Evolutionary conservation across 2,888 invertebrate species (phyloP).

Genomic region (Aspidapion aeneum): DNA sequence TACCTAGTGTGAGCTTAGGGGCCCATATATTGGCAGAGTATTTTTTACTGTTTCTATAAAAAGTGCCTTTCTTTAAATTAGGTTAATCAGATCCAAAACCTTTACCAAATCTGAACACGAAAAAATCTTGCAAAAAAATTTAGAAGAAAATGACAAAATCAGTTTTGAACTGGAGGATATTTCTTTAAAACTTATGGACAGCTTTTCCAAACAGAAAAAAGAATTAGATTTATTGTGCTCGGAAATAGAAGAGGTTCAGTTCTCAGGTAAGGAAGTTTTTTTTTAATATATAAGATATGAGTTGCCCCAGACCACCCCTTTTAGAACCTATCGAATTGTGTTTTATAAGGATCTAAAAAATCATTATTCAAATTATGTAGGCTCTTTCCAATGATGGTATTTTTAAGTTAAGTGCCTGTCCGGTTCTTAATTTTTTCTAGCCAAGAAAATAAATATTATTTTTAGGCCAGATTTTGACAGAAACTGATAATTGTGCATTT

Average conservation of each 20-base stretch:
- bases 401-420: no score
- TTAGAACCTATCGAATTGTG: no score
- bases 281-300: no score
- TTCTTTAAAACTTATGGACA: constrained; percentile 66
- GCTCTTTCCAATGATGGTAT: no score
- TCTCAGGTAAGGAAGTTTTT: no score
- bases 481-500: constrained; percentile 61
- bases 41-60: neutral
- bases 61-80: neutral
- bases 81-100: constrained; percentile 55
- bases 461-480: constrained; percentile 43
- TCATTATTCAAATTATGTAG: no score
- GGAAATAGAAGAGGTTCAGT: constrained; percentile 63
- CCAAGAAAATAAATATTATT: no score
- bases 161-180: constrained; percentile 75
- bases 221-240: constrained; percentile 63
- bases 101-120: constrained; percentile 66
- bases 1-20: no score
- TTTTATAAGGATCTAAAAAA: no score
- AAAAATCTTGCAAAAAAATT: constrained; percentile 51
- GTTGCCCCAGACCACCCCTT: no score
- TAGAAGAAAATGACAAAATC: constrained; percentile 49
- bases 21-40: no score
- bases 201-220: constrained; percentile 64
- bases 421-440: no score